A percentile compares a stretch with the other conserved stretches of the same genome.
These are phyloP conservation scores for human (Homo sapiens) DNA, from an alignment of 2,113 vertebrate species.

Conservation along the genomic window DNA sequence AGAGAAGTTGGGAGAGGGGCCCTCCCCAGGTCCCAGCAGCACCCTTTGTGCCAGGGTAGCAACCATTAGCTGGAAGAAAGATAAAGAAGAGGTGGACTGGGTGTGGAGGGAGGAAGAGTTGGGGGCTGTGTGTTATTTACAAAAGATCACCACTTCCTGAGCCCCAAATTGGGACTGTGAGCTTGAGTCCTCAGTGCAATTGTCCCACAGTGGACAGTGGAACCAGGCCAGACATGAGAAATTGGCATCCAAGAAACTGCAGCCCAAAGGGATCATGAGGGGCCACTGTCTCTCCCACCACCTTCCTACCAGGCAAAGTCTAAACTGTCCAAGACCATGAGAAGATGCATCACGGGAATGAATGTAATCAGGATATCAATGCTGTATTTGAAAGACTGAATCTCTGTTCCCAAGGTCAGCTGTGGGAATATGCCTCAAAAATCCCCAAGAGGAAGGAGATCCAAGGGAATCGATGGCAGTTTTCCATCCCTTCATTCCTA, in stretches of 20 bases:
- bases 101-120: neutral
- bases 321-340: neutral
- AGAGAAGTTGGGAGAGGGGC: constrained; percentile 79
- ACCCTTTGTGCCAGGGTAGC: constrained; percentile 79
- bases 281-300: neutral
- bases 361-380: neutral
- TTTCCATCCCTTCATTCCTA: neutral
- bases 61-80: constrained; percentile 75
- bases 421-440: neutral
- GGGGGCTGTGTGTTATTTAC: neutral
- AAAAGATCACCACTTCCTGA: neutral
- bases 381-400: neutral
- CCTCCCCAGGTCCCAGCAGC: constrained; percentile 79
- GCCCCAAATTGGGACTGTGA: neutral
- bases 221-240: neutral
- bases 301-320: neutral
- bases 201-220: neutral
- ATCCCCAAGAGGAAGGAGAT: neutral
- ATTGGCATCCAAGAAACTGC: neutral
- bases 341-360: neutral
- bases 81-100: constrained; percentile 7
- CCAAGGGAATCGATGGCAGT: neutral
- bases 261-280: neutral
- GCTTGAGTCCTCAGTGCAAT: neutral
- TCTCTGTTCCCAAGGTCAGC: neutral